phyloP scores from a whole-genome alignment of 2,113 vertebrate genomes.

The Cephalopholis sonnerati region DNA sequence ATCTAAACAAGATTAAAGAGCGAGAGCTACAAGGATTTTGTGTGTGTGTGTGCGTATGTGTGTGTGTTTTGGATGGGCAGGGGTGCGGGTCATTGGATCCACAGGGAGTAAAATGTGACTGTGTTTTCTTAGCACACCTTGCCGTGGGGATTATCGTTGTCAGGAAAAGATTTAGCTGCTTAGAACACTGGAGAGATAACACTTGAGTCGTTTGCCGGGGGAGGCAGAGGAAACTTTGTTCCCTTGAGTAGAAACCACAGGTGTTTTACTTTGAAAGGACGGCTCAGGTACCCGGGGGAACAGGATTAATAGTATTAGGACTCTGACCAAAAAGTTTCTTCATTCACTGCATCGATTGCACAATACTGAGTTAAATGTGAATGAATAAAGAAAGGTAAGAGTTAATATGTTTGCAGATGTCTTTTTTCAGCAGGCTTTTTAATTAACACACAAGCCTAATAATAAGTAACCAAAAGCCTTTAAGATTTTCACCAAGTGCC shows the following conservation, averaged over 20 bases:
- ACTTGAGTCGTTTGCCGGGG: constrained; percentile 39
- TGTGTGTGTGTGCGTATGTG: neutral
- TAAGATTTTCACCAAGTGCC: constrained; percentile 19
- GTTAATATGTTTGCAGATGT: neutral
- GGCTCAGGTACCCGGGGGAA: constrained; percentile 38
- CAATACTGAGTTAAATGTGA: constrained; percentile 10
- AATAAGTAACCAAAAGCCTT: constrained; percentile 27
- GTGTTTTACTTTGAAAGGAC: constrained; percentile 61
- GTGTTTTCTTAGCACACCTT: constrained; percentile 46
- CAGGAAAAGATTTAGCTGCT: constrained; percentile 67
- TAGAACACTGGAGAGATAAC: constrained; percentile 60
- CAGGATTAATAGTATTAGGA: constrained; percentile 29
- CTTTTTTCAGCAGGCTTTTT: constrained; percentile 36
- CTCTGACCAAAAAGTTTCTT: constrained; percentile 12
- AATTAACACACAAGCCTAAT: constrained; percentile 1
- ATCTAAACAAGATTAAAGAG: constrained; percentile 21
- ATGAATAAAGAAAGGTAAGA: neutral
- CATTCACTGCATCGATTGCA: neutral
- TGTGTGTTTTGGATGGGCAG: neutral
- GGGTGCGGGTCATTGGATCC: constrained; percentile 37
- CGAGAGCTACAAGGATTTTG: neutral
- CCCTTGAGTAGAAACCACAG: constrained; percentile 54
- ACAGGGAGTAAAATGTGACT: constrained; percentile 55
- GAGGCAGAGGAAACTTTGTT: constrained; percentile 48
- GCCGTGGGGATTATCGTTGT: constrained; percentile 64